These are phyloP conservation scores for Electrophaes corylata DNA, from an alignment of 2,888 invertebrate species.

Conservation along the genomic window DNA sequence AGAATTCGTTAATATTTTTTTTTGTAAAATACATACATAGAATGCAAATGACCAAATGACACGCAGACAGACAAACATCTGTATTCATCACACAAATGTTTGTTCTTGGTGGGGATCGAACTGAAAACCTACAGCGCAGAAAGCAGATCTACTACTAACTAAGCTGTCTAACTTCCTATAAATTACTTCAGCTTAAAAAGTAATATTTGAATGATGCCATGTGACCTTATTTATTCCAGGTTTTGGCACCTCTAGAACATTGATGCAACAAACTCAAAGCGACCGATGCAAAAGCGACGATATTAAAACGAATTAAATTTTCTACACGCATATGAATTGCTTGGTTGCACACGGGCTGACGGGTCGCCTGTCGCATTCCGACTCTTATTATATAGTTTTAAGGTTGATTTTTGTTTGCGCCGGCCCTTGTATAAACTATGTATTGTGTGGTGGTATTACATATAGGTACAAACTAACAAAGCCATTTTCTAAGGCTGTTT, in stretches of 20 bases:
- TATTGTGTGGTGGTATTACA: constrained; percentile 15
- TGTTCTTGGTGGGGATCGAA: no score
- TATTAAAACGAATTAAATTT: constrained; percentile 61
- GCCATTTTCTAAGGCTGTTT: neutral
- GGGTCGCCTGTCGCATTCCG: constrained; percentile 75
- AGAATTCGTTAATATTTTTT: no score
- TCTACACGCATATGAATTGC: constrained; percentile 71
- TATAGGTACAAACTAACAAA: neutral
- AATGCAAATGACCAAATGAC: no score
- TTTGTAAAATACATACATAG: no score
- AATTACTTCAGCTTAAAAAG: no score
- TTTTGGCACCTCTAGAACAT: constrained; percentile 55
- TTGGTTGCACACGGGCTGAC: constrained; percentile 72
- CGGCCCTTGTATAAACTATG: constrained; percentile 48
- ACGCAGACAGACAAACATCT: no score
- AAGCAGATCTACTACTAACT: no score
- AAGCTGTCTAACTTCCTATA: no score
- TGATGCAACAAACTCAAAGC: constrained; percentile 54
- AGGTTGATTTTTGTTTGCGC: constrained; percentile 71
- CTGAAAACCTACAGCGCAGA: no score
- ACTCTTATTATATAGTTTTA: constrained; percentile 73
- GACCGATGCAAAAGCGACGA: constrained; percentile 48
- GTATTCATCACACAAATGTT: no score
- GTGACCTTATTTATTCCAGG: neutral
- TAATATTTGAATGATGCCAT: no score